These are phyloP conservation scores for Drosophila kanekoi DNA, from an alignment of 2,888 invertebrate species.

Conservation along the genomic window DNA sequence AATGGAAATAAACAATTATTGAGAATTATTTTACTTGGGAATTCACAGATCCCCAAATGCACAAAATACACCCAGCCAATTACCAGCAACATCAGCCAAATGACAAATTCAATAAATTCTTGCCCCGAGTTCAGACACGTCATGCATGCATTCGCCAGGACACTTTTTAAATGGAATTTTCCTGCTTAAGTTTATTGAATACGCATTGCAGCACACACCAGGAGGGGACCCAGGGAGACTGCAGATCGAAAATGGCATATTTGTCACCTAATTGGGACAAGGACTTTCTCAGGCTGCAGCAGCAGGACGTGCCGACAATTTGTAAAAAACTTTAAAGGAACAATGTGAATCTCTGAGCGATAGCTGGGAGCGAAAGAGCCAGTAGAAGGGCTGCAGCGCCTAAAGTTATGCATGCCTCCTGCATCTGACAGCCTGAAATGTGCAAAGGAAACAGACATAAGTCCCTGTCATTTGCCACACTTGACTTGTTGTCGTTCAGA, in stretches of 20 bases:
- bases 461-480: conserved; percentile 28
- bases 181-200: conserved; percentile 44
- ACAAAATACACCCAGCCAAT: conserved; percentile 31
- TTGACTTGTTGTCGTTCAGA: conserved; percentile 19
- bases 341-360: conserved; percentile 1
- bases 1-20: conserved; percentile 5
- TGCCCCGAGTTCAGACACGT: conserved; percentile 10
- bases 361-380: not conserved
- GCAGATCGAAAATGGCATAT: conserved; percentile 17
- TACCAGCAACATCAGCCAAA: conserved; percentile 26
- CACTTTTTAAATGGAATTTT: conserved; percentile 47
- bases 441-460: conserved; percentile 18
- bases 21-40: not conserved
- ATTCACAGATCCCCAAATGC: not conserved
- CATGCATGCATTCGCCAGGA: conserved; percentile 10
- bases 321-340: conserved; percentile 10
- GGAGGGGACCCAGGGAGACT: not conserved
- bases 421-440: conserved; percentile 21
- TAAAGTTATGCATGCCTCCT: conserved; percentile 13
- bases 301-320: conserved; percentile 20
- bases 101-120: conserved; percentile 29
- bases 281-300: conserved; percentile 8
- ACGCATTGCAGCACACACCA: conserved; percentile 11
- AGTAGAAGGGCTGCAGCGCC: not conserved
- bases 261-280: conserved; percentile 19